Percentiles rank a stretch among this genome's conserved stretches.
These are phyloP conservation scores for Cheilosia impressa DNA, from an alignment of 2,888 invertebrate species.

Conservation along the genomic window DNA sequence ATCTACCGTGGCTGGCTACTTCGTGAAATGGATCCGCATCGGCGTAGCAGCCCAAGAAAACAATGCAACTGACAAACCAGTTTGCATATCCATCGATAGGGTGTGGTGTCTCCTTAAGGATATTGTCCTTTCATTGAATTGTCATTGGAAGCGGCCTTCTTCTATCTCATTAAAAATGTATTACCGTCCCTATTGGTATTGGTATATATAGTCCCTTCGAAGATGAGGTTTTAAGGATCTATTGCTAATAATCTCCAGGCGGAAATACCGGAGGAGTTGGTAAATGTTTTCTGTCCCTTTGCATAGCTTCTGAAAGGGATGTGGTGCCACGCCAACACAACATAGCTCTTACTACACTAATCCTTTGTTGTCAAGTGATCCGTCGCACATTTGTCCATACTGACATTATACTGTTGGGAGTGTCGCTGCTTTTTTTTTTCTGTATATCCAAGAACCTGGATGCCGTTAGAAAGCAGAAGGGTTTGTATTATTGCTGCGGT, in stretches of 20 bases:
- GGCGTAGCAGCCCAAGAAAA: conserved; percentile 5
- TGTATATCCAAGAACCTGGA: conserved; percentile 9
- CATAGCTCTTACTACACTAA: conserved; percentile 21
- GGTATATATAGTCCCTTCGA: neutral
- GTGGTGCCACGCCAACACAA: neutral
- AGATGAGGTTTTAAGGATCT: conserved; percentile 41
- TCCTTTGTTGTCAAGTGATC: conserved; percentile 66
- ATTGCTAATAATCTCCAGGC: conserved; percentile 13
- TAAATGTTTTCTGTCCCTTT: conserved; percentile 1
- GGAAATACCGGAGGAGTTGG: conserved; percentile 21
- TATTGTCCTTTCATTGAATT: conserved; percentile 19
- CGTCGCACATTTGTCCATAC: conserved; percentile 62
- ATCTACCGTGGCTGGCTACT: conserved; percentile 20
- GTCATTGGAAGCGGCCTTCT: conserved; percentile 4
- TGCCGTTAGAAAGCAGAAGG: conserved; percentile 8
- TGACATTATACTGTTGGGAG: conserved; percentile 31
- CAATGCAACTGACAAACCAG: conserved; percentile 38
- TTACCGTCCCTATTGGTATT: conserved; percentile 27
- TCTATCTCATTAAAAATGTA: conserved; percentile 50
- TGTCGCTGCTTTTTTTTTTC: neutral
- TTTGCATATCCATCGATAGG: conserved; percentile 14
- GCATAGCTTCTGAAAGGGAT: conserved; percentile 11
- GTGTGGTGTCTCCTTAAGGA: conserved; percentile 2
- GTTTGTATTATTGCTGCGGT: conserved; percentile 52
- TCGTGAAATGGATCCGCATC: conserved; percentile 12